Conservation (phyloP, 2,888 invertebrate genomes). For the Acrobasis repandana region DNA sequence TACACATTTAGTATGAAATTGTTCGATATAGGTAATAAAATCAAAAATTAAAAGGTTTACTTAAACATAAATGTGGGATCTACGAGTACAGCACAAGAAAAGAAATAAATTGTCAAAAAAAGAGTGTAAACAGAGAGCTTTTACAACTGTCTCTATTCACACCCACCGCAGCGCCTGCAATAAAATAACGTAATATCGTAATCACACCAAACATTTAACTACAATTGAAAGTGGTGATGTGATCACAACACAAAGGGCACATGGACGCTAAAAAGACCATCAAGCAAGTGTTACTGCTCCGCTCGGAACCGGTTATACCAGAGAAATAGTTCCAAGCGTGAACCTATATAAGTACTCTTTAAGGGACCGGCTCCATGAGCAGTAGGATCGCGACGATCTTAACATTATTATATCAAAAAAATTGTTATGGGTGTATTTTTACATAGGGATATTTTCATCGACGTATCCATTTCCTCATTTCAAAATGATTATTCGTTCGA, state of each 20-base stretch:
- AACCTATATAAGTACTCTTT: slow-evolving; percentile 54
- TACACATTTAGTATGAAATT: too few relatives aligned
- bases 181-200: slow-evolving; percentile 14
- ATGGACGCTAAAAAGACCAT: slow-evolving; percentile 53
- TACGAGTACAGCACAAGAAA: too few relatives aligned
- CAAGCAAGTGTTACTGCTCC: slow-evolving; percentile 49
- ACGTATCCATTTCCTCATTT: too few relatives aligned
- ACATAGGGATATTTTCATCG: too few relatives aligned
- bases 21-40: too few relatives aligned
- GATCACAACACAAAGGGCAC: slow-evolving; percentile 41
- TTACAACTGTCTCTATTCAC: not conserved
- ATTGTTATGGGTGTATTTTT: too few relatives aligned
- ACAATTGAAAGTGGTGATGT: slow-evolving; percentile 23
- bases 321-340: slow-evolving; percentile 63
- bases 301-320: slow-evolving; percentile 65
- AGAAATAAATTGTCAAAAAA: too few relatives aligned
- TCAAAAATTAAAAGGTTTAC: too few relatives aligned
- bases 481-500: too few relatives aligned
- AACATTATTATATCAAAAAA: too few relatives aligned
- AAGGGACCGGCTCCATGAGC: not conserved
- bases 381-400: not conserved
- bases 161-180: not conserved
- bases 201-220: slow-evolving; percentile 15
- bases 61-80: too few relatives aligned
- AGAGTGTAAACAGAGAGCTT: too few relatives aligned